Conservation (phyloP, 1,140 invertebrate genomes). For the Chymomyza costata region DNA sequence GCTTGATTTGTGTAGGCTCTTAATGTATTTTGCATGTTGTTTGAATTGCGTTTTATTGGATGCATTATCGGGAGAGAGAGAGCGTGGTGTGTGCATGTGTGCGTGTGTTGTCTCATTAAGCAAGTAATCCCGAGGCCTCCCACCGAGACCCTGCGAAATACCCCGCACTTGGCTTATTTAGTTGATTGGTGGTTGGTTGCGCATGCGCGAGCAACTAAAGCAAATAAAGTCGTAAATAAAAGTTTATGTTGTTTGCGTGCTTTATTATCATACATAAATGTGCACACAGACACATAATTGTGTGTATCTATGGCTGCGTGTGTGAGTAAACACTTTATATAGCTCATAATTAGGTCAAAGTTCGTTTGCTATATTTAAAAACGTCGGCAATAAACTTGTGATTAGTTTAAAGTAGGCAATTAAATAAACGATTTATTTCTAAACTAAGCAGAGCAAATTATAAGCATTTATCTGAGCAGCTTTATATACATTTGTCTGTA, state of each 20-base stretch:
- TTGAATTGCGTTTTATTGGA: slow-evolving; percentile 36
- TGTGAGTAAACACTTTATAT: slow-evolving; percentile 15
- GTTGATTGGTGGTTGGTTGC: neutral
- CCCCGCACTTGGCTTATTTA: neutral
- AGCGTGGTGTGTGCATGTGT: slow-evolving; percentile 6
- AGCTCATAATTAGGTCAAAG: slow-evolving; percentile 39
- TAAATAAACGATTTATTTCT: too few species aligned
- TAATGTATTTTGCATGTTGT: slow-evolving; percentile 43
- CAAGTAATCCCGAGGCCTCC: too few species aligned
- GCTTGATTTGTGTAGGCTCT: slow-evolving; percentile 43
- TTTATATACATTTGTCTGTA: too few species aligned
- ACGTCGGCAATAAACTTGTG: too few species aligned
- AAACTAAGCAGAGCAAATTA: too few species aligned
- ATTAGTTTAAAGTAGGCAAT: too few species aligned
- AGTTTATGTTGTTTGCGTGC: slow-evolving; percentile 25
- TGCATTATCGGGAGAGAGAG: slow-evolving; percentile 32
- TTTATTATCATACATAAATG: slow-evolving; percentile 27
- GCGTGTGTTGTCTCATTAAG: too few species aligned
- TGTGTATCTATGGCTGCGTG: slow-evolving; percentile 18
- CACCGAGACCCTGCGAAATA: too few species aligned
- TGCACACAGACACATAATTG: slow-evolving; percentile 2
- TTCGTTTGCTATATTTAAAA: slow-evolving; percentile 32
- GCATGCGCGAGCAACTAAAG: neutral
- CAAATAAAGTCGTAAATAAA: slow-evolving; percentile 44
- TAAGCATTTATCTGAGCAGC: too few species aligned